Evolutionary conservation across 2,113 vertebrate species (phyloP).

Genomic region (Chaenocephalus aceratus): DNA sequence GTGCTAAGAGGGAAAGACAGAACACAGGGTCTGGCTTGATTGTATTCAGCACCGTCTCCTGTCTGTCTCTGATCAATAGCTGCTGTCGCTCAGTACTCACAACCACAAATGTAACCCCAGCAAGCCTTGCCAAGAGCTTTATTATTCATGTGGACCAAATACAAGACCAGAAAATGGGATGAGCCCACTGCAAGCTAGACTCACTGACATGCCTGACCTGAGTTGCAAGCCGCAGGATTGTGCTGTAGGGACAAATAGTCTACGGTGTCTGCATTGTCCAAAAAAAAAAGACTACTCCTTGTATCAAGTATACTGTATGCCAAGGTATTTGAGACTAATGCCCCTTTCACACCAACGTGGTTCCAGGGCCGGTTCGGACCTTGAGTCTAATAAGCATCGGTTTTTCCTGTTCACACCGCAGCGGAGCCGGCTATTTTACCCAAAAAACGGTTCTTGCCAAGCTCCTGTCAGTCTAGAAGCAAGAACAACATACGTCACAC

Average conservation of each 20-base stretch:
- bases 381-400: no score
- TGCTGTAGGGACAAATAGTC: conserved; percentile 31
- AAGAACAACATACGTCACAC: no score
- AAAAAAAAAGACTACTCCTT: conserved; percentile 17
- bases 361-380: no score
- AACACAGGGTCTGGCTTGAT: conserved; percentile 27
- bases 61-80: conserved; percentile 67
- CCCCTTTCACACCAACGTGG: no score
- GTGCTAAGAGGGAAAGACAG: background rate
- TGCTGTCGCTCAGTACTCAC: conserved; percentile 51
- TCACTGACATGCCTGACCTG: conserved; percentile 33
- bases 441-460: no score
- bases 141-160: conserved; percentile 72
- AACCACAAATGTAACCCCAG: conserved; percentile 65
- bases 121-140: conserved; percentile 53
- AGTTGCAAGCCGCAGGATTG: conserved; percentile 49
- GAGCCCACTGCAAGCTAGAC: conserved; percentile 44
- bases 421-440: no score
- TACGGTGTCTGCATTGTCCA: conserved; percentile 34
- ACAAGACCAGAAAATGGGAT: conserved; percentile 58
- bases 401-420: no score
- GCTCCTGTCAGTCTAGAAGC: no score
- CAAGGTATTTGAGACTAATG: background rate
- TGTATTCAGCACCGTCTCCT: conserved; percentile 41
- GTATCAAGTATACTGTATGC: conserved; percentile 7